Evolutionary conservation across 1,140 invertebrate species (phyloP), one percentile per base, ranked within the genome.

Genomic region (Euwallacea fornicatus): DNA sequence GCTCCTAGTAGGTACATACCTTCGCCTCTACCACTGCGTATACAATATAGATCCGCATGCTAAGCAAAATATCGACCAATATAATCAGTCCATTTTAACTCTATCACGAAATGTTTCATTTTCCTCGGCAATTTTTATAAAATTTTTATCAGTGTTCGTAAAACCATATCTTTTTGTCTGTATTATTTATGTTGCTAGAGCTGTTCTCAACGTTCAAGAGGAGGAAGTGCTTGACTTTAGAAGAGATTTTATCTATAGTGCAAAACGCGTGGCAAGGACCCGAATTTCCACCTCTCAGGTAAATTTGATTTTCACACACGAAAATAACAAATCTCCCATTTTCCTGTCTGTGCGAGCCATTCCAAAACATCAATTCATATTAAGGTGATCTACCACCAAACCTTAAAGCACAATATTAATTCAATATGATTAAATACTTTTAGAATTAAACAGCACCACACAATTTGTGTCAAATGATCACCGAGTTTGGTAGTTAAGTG

Each of bases 21-120:
- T 50, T 59, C 60, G 13, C 46, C 61, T 63, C 60, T 70, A 66
- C 63, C 70, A 66, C 70, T 71, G 70, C 7, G 9, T 58, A 66
- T 16, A 33, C 21, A 41, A 13, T 71, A 71, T 71, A 54, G 70
- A 71, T 65, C 56, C 11, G 42, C 59, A 7, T 59, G 47, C 63
- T 53, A 59, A 15, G 70, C 56, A 71, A 71, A 71, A 71, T 71
- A 71, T 71, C 70, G 70, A 71, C 63, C 70, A 58, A 50, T 11
- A 55, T 60, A 47, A 66, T 50, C 42, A 71, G 54, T 60, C 60
- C 63, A 66, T 66, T 66, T 60, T 66, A 59, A 61, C n/a, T 66
- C 44, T 69, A 69, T 61, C 54, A 65, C 62, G 69, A 65, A 71
- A 62, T 50, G 43, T 65, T 65, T 71, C 53, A 60, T 59, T 71